phyloP scores from a whole-genome alignment of 1,140 invertebrate genomes.

The Aleiodes sp. region DNA sequence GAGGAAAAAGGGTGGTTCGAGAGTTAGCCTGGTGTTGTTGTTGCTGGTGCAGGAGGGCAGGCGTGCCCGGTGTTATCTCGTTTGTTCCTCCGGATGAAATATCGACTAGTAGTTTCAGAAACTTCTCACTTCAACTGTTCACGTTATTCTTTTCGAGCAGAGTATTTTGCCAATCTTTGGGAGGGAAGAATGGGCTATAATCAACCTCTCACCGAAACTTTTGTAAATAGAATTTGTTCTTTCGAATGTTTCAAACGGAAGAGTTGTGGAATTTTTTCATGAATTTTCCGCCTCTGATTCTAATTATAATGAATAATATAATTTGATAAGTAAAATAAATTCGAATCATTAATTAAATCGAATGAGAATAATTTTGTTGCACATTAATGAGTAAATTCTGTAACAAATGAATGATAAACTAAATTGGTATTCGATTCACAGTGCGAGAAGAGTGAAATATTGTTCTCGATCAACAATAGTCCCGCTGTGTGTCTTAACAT shows the following conservation, averaged over 20 bases:
- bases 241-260: too few species aligned
- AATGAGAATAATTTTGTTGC: background rate
- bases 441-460: slow-evolving; percentile 32
- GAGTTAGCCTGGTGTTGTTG: slow-evolving; percentile 33
- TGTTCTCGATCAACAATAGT: slow-evolving; percentile 36
- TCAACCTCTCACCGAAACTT: too few species aligned
- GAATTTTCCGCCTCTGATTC: background rate
- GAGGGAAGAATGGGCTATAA: too few species aligned
- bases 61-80: slow-evolving; percentile 60
- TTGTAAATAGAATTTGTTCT: too few species aligned
- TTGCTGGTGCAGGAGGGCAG: slow-evolving; percentile 43
- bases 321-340: background rate
- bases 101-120: slow-evolving; percentile 61
- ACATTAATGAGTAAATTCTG: background rate
- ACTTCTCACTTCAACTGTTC: slow-evolving; percentile 35
- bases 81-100: slow-evolving; percentile 60
- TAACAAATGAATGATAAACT: slow-evolving; percentile 25
- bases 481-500: slow-evolving; percentile 36
- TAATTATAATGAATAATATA: too few species aligned
- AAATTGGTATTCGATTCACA: background rate
- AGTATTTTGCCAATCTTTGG: background rate
- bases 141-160: slow-evolving; percentile 30
- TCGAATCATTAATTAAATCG: slow-evolving; percentile 21
- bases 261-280: too few species aligned
- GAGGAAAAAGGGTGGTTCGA: slow-evolving; percentile 18